Conservation (phyloP, 2,797 vertebrate species). For the Cygnus olor region DNA sequence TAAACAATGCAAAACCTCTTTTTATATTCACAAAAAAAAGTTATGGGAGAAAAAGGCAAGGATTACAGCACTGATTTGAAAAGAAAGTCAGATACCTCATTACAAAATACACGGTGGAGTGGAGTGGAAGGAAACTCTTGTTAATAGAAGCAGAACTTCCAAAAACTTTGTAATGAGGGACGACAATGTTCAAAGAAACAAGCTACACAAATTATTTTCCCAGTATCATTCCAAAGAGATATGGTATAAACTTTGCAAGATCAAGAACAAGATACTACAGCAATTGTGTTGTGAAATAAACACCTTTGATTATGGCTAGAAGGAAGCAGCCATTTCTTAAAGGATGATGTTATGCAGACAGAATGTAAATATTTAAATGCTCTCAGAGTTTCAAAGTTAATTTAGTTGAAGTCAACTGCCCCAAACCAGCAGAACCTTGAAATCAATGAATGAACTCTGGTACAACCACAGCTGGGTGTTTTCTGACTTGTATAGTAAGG, state of each 20-base stretch:
- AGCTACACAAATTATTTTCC: background rate
- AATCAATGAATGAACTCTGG: background rate
- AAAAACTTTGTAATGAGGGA: background rate
- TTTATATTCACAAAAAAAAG: background rate
- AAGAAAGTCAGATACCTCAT: background rate
- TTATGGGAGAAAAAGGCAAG: background rate
- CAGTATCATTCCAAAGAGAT: background rate
- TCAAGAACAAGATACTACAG: background rate
- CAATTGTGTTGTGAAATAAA: background rate
- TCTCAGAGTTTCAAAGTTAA: background rate
- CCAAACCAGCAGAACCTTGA: background rate
- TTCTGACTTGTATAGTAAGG: background rate
- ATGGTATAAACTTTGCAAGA: background rate
- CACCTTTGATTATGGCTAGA: background rate
- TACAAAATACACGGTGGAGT: background rate
- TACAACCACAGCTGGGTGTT: background rate
- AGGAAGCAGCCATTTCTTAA: background rate
- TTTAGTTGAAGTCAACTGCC: background rate
- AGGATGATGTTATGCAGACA: background rate
- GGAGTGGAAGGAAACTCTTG: background rate
- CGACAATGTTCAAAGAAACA: background rate
- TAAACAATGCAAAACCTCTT: background rate
- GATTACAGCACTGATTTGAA: background rate
- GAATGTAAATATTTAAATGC: background rate
- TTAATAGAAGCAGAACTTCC: background rate